These are phyloP conservation scores for Sinohyriopsis cumingii DNA, from an alignment of 2,888 invertebrate species.

Conservation along the genomic window DNA sequence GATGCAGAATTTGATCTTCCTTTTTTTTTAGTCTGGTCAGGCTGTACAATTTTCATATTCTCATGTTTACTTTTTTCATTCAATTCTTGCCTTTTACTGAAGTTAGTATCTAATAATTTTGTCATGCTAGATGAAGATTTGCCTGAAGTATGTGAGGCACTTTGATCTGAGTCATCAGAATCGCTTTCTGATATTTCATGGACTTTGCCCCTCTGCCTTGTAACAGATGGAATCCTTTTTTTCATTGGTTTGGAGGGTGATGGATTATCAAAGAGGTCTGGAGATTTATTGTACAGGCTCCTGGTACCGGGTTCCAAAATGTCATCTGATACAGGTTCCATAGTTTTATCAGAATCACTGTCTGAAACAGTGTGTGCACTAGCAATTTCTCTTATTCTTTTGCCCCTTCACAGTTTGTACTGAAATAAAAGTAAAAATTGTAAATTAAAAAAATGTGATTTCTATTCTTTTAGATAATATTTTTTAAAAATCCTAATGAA, in stretches of 20 bases:
- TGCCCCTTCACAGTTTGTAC: slow-evolving; percentile 9
- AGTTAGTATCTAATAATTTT: background rate
- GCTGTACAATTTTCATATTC: background rate
- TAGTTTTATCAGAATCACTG: slow-evolving; percentile 52
- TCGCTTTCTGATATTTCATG: slow-evolving; percentile 55
- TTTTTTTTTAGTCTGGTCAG: background rate
- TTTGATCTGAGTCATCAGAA: slow-evolving; percentile 13
- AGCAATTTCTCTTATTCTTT: slow-evolving; percentile 9
- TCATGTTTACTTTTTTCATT: background rate
- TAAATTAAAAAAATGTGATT: too few species aligned
- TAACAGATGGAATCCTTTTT: background rate
- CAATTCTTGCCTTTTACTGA: background rate
- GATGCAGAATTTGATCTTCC: background rate
- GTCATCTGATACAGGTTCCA: slow-evolving; percentile 43
- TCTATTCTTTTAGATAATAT: too few species aligned
- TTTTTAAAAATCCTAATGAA: too few species aligned
- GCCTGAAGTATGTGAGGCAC: background rate
- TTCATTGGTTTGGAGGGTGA: too few species aligned
- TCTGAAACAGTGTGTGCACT: slow-evolving; percentile 40
- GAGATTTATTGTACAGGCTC: slow-evolving; percentile 28
- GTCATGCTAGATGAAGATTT: background rate
- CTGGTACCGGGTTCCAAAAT: slow-evolving; percentile 18
- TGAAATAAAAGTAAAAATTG: too few species aligned
- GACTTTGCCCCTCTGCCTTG: slow-evolving; percentile 19
- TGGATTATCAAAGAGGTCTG: slow-evolving; percentile 47